These are phyloP conservation scores for Corydoras maculifer DNA, from an alignment of 2,113 vertebrate genomes.

Conservation along the genomic window DNA sequence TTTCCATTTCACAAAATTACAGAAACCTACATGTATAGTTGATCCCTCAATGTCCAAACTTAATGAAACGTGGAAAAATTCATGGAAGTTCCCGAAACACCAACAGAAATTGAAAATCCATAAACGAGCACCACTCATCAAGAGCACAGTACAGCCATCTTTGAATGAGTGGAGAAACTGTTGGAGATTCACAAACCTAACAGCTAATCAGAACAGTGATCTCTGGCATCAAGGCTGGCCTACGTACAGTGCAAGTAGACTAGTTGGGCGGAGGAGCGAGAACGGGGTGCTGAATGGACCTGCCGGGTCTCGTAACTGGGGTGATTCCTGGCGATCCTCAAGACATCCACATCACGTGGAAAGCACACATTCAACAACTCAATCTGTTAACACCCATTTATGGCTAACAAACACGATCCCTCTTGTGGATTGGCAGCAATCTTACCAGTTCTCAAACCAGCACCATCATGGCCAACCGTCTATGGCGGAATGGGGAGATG, in stretches of 20 bases:
- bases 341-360: constrained; percentile 31
- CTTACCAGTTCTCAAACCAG: constrained; percentile 49
- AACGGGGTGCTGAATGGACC: constrained; percentile 40
- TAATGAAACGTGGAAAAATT: constrained; percentile 47
- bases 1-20: constrained; percentile 2
- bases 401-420: not conserved
- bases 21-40: constrained; percentile 24
- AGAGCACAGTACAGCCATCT: constrained; percentile 9
- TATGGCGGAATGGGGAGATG: constrained; percentile 45
- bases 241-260: constrained; percentile 7
- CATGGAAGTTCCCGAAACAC: constrained; percentile 50
- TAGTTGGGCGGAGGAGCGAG: constrained; percentile 15
- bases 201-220: constrained; percentile 32
- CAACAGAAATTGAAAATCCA: not conserved
- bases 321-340: constrained; percentile 48
- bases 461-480: constrained; percentile 47
- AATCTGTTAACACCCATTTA: not conserved
- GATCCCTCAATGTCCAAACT: constrained; percentile 15
- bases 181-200: constrained; percentile 38
- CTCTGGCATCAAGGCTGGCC: constrained; percentile 52
- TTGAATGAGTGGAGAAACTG: constrained; percentile 45
- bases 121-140: not conserved
- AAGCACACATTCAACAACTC: not conserved
- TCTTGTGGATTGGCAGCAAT: constrained; percentile 45
- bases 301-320: constrained; percentile 28